These are phyloP conservation scores for Paratilapia polleni DNA, from an alignment of 2,113 vertebrate species.

Conservation along the genomic window DNA sequence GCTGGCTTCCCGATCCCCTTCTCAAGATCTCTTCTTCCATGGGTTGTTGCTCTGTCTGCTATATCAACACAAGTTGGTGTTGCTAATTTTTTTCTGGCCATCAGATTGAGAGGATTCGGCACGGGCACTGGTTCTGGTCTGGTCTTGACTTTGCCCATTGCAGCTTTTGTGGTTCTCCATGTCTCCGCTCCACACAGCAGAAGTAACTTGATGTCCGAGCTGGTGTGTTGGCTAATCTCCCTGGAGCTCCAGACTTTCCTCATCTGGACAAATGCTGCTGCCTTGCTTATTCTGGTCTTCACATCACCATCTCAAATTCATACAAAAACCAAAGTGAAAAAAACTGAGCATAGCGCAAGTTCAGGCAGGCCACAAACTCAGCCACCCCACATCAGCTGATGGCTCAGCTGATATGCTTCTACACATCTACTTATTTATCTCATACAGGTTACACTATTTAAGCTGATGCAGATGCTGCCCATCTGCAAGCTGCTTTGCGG, in stretches of 20 bases:
- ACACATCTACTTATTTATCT: background rate
- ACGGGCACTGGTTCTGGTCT: background rate
- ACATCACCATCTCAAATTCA: background rate
- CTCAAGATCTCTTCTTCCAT: background rate
- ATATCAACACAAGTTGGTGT: background rate
- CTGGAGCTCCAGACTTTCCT: background rate
- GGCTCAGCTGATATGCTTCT: background rate
- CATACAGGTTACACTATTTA: background rate
- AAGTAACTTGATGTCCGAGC: fast-evolving
- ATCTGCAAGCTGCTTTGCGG: background rate
- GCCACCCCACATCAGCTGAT: background rate
- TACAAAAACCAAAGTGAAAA: background rate
- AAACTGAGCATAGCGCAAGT: fast-evolving
- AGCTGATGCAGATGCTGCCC: fast-evolving
- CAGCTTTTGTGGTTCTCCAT: too few species aligned
- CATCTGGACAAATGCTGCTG: background rate
- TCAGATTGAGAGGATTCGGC: background rate
- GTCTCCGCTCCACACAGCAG: too few species aligned
- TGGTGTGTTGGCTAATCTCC: background rate
- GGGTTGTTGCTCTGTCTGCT: background rate
- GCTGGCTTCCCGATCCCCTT: background rate
- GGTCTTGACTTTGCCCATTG: fast-evolving
- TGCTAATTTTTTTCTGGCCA: background rate
- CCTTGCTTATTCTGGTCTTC: background rate
- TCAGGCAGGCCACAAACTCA: background rate